Percentiles rank a stretch among this genome's conserved stretches.
Conservation (phyloP, 2,888 invertebrate species). For the Pollenia labialis region DNA sequence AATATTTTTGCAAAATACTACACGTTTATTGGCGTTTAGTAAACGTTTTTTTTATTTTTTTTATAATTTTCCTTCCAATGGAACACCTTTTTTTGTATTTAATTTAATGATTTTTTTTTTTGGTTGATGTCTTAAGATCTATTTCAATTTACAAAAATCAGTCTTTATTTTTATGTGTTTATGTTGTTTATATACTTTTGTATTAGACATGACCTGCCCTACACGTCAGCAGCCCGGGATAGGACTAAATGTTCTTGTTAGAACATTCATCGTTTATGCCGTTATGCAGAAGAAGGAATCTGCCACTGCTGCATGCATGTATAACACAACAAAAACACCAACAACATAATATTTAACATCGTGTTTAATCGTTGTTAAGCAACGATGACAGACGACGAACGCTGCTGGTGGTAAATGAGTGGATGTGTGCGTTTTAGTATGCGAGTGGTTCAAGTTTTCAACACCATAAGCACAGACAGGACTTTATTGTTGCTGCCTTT, state of each 20-base stretch:
- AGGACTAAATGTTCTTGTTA: conserved; percentile 81
- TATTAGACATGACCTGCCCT: conserved; percentile 84
- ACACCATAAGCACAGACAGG: conserved; percentile 64
- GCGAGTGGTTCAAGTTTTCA: conserved; percentile 61
- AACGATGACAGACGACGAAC: conserved; percentile 66
- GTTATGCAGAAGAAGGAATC: conserved; percentile 63
- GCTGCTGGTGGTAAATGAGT: conserved; percentile 27
- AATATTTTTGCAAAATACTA: conserved; percentile 2
- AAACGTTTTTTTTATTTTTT: not conserved
- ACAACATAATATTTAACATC: conserved; percentile 49
- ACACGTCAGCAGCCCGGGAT: conserved; percentile 84
- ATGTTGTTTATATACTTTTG: conserved; percentile 71
- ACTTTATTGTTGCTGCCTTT: conserved; percentile 51
- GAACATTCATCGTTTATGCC: conserved; percentile 63
- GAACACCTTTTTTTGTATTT: conserved; percentile 33
- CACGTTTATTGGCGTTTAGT: conserved; percentile 22
- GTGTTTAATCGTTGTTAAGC: conserved; percentile 62
- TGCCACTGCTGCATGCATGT: conserved; percentile 76
- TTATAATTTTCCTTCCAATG: conserved; percentile 21
- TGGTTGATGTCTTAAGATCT: conserved; percentile 55
- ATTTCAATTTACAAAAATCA: conserved; percentile 71
- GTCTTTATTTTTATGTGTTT: conserved; percentile 58
- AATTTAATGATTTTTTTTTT: not conserved
- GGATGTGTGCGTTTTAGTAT: conserved; percentile 20
- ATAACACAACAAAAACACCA: conserved; percentile 38